A percentile compares a stretch with the other conserved stretches of the same genome.
Evolutionary conservation across 2,888 invertebrate genomes (phyloP).

Genomic region (Trichogramma dendrolimi): DNA sequence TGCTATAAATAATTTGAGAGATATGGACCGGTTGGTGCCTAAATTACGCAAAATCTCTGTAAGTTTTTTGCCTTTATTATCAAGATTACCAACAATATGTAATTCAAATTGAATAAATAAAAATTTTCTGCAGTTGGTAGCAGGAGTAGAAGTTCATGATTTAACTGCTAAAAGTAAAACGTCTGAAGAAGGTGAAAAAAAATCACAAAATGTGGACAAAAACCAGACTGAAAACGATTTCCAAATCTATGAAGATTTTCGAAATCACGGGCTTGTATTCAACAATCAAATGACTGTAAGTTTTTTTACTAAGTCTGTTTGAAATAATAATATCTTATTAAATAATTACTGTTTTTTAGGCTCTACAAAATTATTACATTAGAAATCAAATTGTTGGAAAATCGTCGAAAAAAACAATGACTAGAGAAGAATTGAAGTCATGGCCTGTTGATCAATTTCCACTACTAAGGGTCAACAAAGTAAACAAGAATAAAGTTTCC

Average conservation of each 20-base stretch:
- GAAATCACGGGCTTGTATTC: background rate
- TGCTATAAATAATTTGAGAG: constrained; percentile 46
- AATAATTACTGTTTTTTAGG: background rate
- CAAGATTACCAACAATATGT: background rate
- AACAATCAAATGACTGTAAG: background rate
- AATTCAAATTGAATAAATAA: background rate
- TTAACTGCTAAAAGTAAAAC: constrained; percentile 26
- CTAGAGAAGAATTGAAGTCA: constrained; percentile 18
- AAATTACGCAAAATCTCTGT: constrained; percentile 42
- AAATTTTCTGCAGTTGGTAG: constrained; percentile 33
- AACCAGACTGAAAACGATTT: background rate
- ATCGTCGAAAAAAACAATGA: constrained; percentile 10
- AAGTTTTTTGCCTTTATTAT: constrained; percentile 1
- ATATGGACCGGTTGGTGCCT: constrained; percentile 41
- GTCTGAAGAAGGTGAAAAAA: background rate
- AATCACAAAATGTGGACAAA: background rate
- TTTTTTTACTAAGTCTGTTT: background rate
- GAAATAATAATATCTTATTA: background rate
- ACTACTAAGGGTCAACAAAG: constrained; percentile 48
- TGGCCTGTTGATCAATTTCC: constrained; percentile 46
- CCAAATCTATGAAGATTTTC: constrained; percentile 8
- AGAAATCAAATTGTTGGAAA: background rate
- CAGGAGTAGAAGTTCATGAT: constrained; percentile 40
- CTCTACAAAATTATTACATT: constrained; percentile 4
- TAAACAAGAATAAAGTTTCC: constrained; percentile 21